Percentiles rank a stretch among this genome's conserved stretches.
phyloP scores from a whole-genome alignment of 2,113 vertebrate species.

The Nothoprocta perdicaria region DNA sequence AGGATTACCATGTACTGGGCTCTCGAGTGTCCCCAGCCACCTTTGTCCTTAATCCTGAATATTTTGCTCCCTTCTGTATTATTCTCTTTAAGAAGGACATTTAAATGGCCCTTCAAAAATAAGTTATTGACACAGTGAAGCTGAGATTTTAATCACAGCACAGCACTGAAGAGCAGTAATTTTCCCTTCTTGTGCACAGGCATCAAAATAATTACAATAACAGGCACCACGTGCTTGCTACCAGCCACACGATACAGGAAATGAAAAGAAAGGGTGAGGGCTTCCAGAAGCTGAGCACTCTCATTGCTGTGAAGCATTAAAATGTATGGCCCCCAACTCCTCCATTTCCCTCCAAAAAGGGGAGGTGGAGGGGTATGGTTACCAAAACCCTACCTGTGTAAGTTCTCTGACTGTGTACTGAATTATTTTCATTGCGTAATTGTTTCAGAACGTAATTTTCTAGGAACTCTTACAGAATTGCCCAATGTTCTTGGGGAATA shows the following conservation, averaged over 20 bases:
- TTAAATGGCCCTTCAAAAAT: background rate
- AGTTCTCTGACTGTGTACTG: background rate
- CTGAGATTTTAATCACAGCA: background rate
- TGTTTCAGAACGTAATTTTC: conserved; percentile 12
- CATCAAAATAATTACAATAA: background rate
- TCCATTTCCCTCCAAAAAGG: too few species aligned
- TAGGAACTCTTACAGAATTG: background rate
- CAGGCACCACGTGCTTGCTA: rapidly evolving
- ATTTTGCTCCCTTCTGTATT: background rate
- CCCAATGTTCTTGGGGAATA: background rate
- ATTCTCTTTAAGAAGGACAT: background rate
- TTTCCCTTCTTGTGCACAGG: background rate
- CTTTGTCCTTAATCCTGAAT: background rate
- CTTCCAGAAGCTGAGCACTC: background rate
- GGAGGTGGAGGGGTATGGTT: background rate
- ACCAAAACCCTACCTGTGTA: background rate
- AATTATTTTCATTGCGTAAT: background rate
- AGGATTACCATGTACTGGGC: background rate
- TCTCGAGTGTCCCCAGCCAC: background rate
- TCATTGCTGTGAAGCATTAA: background rate
- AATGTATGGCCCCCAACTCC: background rate
- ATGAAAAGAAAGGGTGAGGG: background rate
- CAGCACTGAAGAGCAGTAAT: background rate
- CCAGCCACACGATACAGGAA: background rate
- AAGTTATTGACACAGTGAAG: background rate